Base-by-base conservation (phyloP, 2,113 vertebrate species). In the Podiceps cristatus region DNA sequence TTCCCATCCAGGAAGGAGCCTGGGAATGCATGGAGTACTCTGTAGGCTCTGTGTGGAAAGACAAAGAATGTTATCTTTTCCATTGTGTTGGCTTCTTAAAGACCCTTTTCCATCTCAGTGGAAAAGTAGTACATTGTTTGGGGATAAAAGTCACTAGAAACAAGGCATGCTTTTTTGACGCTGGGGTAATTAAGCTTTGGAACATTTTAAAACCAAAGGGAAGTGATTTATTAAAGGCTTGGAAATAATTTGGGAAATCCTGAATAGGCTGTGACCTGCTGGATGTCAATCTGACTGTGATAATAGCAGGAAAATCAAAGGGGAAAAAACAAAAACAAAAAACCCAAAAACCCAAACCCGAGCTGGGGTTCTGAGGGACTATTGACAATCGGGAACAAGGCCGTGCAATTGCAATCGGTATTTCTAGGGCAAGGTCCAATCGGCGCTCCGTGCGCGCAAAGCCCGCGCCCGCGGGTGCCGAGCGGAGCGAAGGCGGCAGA, bases 51-150 rank as follows among this genome's bases (percentile, higher is more conserved):
- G 73, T 89, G 55, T 82, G 35, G 33, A 53, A 80, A 72, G 37
- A 84, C 62, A 94, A 92, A 92, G 82, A 56, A 58, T 23, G 7
- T 69, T 96, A 52, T 94, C n/a, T 77, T 79, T 87, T 42, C 69
- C 69, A 17, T 72, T 69, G 9, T 67, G 22, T 23, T 90, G 42
- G 31, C 16, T 81, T 72, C 56, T n/a, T 63, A 33, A 90, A 90
- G 33, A 53, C 7, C 6, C 9, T 22, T 88, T 74, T 85, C 28
- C 2, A n/a, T 71, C 77, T 88, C 42, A 60, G 52, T 56, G 33
- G 45, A 40, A 86, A 91, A 42, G 5, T 6, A 23, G 9, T 58
- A 42, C 19, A 25, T 37, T 79, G 44, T 92, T 71, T 84, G 60
- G 13, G 52, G 17, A 55, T 59, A 37, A 71, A 92, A 92, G 27